Evolutionary conservation across 2,113 vertebrate species (phyloP).

Genomic region (Pseudonaja textilis): DNA sequence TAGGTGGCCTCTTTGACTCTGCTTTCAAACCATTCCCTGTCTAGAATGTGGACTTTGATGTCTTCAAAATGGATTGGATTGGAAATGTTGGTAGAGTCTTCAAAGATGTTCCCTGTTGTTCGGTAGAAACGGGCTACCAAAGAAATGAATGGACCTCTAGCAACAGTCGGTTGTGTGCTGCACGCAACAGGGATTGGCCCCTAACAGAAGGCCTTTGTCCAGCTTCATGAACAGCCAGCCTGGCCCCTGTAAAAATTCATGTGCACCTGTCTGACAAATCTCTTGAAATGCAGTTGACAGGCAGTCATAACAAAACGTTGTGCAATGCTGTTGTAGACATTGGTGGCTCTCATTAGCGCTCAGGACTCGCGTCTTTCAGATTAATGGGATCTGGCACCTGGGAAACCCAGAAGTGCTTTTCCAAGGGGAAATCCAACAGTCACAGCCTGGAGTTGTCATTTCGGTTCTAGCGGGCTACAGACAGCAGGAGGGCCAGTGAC

Average conservation of each 20-base stretch:
- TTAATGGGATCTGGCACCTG: constrained; percentile 27
- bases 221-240: neutral
- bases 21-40: too few relatives aligned
- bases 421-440: neutral
- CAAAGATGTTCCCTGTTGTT: neutral
- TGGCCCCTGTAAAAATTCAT: neutral
- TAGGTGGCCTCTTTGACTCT: too few relatives aligned
- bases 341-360: constrained; percentile 4
- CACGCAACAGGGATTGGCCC: neutral
- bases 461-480: neutral
- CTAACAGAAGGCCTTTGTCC: neutral
- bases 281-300: constrained; percentile 6
- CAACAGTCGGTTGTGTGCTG: neutral
- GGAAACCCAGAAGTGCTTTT: neutral
- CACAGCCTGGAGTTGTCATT: neutral
- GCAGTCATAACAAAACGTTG: neutral
- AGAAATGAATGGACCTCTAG: neutral
- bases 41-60: neutral
- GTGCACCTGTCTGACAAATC: constrained; percentile 4
- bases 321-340: neutral
- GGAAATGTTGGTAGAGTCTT: neutral
- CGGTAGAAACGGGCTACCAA: neutral
- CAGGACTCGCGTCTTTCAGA: neutral
- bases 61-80: neutral
- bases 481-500: too few relatives aligned